Percentiles rank a stretch among this genome's conserved stretches.
phyloP scores from a whole-genome alignment of 2,113 vertebrate species.

The Lethenteron reissneri region DNA sequence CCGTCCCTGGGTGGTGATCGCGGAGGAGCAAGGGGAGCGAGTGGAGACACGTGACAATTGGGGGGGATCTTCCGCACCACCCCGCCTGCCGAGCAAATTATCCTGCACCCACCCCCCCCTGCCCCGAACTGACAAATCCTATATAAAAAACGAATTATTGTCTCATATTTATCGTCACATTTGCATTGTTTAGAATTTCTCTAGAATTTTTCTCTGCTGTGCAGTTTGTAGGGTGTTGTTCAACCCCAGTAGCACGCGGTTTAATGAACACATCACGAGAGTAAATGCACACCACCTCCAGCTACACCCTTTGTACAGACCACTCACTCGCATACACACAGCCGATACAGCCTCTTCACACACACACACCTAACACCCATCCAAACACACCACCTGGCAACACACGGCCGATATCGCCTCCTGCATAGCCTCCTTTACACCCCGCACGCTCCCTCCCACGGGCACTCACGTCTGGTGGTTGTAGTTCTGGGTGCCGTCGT shows the following conservation, averaged over 20 bases:
- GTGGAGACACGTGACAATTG: not conserved
- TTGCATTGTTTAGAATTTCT: not conserved
- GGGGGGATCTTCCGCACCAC: not conserved
- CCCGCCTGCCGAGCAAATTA: slow-evolving; percentile 40
- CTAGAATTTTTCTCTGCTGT: not conserved
- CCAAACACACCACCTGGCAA: too few species aligned
- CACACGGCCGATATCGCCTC: too few species aligned
- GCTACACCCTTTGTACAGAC: not conserved
- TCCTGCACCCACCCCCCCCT: slow-evolving; percentile 53
- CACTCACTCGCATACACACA: not conserved
- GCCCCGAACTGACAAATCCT: slow-evolving; percentile 27
- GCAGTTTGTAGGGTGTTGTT: too few species aligned
- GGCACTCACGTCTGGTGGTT: slow-evolving; percentile 86
- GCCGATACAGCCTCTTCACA: not conserved
- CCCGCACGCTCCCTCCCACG: too few species aligned
- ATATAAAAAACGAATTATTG: not conserved
- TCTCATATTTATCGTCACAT: slow-evolving; percentile 7
- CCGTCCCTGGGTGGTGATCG: slow-evolving; percentile 41
- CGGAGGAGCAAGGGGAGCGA: not conserved
- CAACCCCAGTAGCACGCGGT: too few species aligned
- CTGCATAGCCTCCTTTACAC: too few species aligned
- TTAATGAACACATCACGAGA: too few species aligned
- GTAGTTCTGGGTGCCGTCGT: slow-evolving; percentile 66
- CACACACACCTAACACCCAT: too few species aligned
- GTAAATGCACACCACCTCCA: not conserved